Evolutionary conservation across 2,888 invertebrate genomes (phyloP).

Genomic region (Campoplex nolae): DNA sequence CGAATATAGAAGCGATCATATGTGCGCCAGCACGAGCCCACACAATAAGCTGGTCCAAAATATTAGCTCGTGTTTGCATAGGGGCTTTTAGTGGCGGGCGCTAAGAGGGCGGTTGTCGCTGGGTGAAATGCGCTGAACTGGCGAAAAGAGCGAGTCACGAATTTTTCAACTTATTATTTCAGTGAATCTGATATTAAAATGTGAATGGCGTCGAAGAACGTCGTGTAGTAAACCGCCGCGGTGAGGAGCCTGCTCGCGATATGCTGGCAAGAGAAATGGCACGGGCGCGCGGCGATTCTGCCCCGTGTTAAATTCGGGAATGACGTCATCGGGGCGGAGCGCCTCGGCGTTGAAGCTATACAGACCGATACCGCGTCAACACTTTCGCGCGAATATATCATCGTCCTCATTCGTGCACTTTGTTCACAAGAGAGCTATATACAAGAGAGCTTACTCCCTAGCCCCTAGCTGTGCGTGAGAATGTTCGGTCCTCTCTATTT

Average conservation of each 20-base stretch:
- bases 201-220: conserved; percentile 37
- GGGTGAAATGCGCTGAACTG: conserved; percentile 50
- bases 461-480: too few species aligned
- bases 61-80: conserved; percentile 21
- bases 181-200: conserved; percentile 60
- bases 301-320: not conserved
- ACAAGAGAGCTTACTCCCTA: too few species aligned
- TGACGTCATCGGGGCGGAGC: conserved; percentile 1
- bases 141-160: conserved; percentile 6
- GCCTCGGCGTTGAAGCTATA: too few species aligned
- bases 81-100: not conserved
- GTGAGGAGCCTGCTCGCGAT: too few species aligned
- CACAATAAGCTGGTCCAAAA: not conserved
- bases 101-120: not conserved
- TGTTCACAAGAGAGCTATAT: too few species aligned
- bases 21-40: not conserved
- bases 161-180: conserved; percentile 19
- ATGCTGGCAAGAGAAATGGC: not conserved
- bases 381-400: not conserved
- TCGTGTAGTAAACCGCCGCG: not conserved
- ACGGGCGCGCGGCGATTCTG: not conserved
- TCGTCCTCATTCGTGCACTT: too few species aligned
- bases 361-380: too few species aligned
- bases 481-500: not conserved
- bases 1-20: not conserved